phyloP scores from a whole-genome alignment of 1,140 invertebrate genomes.

The Hypsibius dujardini region DNA sequence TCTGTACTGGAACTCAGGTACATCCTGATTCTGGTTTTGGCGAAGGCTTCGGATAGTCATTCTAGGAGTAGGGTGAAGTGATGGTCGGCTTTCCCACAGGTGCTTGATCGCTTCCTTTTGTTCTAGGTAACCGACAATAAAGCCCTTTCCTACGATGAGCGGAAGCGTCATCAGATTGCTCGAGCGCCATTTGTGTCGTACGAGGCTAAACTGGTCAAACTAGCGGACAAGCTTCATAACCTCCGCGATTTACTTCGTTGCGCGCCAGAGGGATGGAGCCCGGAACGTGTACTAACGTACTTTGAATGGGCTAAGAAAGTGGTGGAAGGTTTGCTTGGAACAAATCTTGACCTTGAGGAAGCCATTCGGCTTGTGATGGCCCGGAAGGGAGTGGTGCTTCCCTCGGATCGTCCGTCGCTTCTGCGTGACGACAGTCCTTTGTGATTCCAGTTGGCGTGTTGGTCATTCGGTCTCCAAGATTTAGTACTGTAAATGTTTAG shows the following conservation, averaged over 20 bases:
- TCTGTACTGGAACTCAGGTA: too few relatives aligned
- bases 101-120: not conserved
- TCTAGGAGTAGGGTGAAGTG: too few relatives aligned
- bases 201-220: constrained; percentile 57
- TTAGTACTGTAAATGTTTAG: too few relatives aligned
- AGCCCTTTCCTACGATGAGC: constrained; percentile 41
- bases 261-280: constrained; percentile 48
- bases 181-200: constrained; percentile 41
- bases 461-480: too few relatives aligned
- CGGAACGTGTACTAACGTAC: constrained; percentile 42
- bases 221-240: constrained; percentile 74
- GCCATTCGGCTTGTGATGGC: constrained; percentile 30
- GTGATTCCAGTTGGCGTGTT: too few relatives aligned
- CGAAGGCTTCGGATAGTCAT: too few relatives aligned
- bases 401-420: constrained; percentile 1
- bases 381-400: not conserved
- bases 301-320: constrained; percentile 56
- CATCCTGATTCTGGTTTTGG: too few relatives aligned
- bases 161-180: constrained; percentile 52
- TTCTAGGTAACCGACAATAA: constrained; percentile 59
- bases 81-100: not conserved
- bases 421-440: too few relatives aligned
- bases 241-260: constrained; percentile 48
- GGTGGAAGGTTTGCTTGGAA: constrained; percentile 46
- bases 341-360: constrained; percentile 45